A percentile compares a stretch with the other conserved stretches of the same genome.
Evolutionary conservation across 2,797 vertebrate species (phyloP).

Genomic region (Dryobates pubescens): DNA sequence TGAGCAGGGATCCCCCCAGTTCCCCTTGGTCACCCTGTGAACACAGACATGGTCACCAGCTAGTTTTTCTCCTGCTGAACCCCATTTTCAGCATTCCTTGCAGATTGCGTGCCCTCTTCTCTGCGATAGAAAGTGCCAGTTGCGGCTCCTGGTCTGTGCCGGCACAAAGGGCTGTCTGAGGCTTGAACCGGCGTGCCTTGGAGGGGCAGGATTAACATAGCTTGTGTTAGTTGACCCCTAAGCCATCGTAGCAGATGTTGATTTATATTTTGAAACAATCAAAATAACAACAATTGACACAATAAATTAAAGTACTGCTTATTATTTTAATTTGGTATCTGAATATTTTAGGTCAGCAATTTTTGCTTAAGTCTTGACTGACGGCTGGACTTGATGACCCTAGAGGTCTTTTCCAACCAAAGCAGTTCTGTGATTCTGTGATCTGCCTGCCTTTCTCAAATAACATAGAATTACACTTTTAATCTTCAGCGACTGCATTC

Average conservation of each 20-base stretch:
- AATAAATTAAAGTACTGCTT: neutral
- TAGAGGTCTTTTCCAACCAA: too few species aligned
- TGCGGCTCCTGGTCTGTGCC: neutral
- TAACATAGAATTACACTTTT: neutral
- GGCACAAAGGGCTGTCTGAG: neutral
- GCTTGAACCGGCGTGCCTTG: neutral
- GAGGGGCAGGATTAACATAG: neutral
- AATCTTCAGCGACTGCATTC: neutral
- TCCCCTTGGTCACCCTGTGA: neutral
- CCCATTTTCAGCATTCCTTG: neutral
- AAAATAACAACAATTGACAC: neutral
- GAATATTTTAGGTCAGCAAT: neutral
- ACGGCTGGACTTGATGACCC: too few species aligned
- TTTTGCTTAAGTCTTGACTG: neutral
- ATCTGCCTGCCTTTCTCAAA: neutral
- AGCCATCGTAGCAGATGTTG: neutral
- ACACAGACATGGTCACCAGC: neutral
- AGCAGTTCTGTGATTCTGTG: too few species aligned
- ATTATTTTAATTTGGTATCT: neutral
- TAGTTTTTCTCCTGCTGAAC: neutral
- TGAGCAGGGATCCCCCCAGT: neutral
- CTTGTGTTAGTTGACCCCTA: neutral
- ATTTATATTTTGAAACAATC: constrained; percentile 9
- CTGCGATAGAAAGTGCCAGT: neutral
- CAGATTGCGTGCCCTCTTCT: neutral